These are phyloP conservation scores for Microcebus ravelobensis DNA, from an alignment of 2,113 vertebrate species.

Conservation along the genomic window DNA sequence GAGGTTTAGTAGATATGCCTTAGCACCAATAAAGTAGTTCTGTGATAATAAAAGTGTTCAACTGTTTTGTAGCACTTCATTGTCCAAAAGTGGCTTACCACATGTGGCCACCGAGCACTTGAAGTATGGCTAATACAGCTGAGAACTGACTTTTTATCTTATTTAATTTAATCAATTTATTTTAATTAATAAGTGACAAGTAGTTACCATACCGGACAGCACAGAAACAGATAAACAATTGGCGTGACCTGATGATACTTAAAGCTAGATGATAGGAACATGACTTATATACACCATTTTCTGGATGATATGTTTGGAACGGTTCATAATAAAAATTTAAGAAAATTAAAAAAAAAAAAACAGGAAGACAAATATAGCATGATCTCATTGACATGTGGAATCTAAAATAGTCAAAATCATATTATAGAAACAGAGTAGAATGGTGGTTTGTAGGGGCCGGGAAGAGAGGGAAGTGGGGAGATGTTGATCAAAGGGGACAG, in stretches of 20 bases:
- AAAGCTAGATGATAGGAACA: not conserved
- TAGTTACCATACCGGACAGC: not conserved
- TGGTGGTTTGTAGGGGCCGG: fast-evolving
- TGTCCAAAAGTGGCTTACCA: not conserved
- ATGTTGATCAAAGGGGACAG: not conserved
- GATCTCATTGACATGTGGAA: not conserved
- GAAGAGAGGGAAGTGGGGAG: not conserved
- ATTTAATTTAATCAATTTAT: not conserved
- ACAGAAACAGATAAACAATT: not conserved
- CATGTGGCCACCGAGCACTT: not conserved
- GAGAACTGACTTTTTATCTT: not conserved
- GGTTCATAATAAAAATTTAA: not conserved
- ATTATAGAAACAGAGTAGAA: not conserved
- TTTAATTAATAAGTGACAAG: not conserved
- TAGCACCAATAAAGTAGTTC: not conserved
- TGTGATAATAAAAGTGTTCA: not conserved
- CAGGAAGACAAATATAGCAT: not conserved
- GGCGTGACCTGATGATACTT: not conserved
- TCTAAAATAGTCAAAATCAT: not conserved
- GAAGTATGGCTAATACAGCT: not conserved
- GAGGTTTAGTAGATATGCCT: fast-evolving
- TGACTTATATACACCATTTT: not conserved
- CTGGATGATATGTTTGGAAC: not conserved
- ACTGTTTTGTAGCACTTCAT: not conserved
- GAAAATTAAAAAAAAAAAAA: not conserved